Base-by-base conservation (phyloP, 1,140 invertebrate genomes). In the Drosophila bocqueti region DNA sequence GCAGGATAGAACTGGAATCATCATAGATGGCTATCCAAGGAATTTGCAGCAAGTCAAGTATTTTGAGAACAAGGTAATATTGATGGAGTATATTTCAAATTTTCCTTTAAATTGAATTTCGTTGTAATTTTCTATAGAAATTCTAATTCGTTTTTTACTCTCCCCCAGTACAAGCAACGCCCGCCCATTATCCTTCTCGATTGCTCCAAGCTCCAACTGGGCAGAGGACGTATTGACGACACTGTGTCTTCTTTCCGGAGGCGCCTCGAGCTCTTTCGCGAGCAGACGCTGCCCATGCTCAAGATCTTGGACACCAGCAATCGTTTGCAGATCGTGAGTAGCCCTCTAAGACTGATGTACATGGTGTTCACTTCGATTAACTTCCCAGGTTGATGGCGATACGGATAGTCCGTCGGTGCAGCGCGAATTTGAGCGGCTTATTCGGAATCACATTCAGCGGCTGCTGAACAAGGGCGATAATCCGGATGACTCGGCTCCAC, bases 21-120 rank as follows among this genome's bases (percentile, higher is more conserved):
- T 99, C 55, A 95, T 99, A 36, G 98, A 98, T 92, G 98, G 98
- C 2, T 99, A 96, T 93, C 98, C 98, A 0, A 94, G 97, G 55
- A 97, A 98, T 83, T 93, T 98, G 76, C 95, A 96, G 54, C 98
- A 99, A 94, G 96, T 97, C 67, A 94, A 95, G 46, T 95, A 96
- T 79, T 98, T 98, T 93, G 96, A 99, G 93, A 95, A 94, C 46
- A 96, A 97, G 95, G 97, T 34, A n/a, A 34, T 6, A 10, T 11
- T 2, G 4, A 21, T 52, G 3, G n/a, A 9, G 7, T n/a, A 18
- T 21, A 13, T 15, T 18, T 36, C 0, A 52, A 34, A 1, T 13
- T 18, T 10, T 7, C 21, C 11, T 15, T 29, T n/a, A 10, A 52
- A 29, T 49, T 10, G 1, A n/a, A 29, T 0, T 16, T n/a, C 1